Evolutionary conservation across 2,797 vertebrate species (phyloP).

Genomic region (Eulemur mongoz): DNA sequence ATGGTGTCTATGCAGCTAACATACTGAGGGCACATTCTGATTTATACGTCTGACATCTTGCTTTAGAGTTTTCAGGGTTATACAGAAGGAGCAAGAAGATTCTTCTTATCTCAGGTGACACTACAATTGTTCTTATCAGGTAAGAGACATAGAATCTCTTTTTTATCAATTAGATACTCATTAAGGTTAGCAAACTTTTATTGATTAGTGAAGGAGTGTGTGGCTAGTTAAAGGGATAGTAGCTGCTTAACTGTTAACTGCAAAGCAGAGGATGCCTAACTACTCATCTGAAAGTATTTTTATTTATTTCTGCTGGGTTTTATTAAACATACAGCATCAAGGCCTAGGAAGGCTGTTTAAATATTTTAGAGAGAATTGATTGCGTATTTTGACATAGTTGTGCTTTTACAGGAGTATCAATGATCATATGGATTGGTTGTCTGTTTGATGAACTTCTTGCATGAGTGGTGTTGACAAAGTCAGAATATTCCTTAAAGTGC

Average conservation of each 20-base stretch:
- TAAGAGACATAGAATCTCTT: slow-evolving; percentile 14
- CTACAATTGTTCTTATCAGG: slow-evolving; percentile 45
- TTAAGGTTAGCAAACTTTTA: slow-evolving; percentile 50
- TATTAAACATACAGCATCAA: slow-evolving; percentile 5
- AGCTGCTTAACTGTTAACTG: neutral
- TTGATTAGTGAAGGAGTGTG: slow-evolving; percentile 19
- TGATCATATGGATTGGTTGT: slow-evolving; percentile 46
- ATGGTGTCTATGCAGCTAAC: neutral
- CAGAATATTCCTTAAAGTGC: neutral
- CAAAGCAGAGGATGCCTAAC: neutral
- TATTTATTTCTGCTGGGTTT: slow-evolving; percentile 33
- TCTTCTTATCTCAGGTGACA: slow-evolving; percentile 41
- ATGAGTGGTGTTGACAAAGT: slow-evolving; percentile 32
- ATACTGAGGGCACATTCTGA: neutral
- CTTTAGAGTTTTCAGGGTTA: slow-evolving; percentile 8
- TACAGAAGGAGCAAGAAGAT: neutral
- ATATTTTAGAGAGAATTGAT: slow-evolving; percentile 60
- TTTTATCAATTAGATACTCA: slow-evolving; percentile 57
- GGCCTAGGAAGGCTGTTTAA: slow-evolving; percentile 43
- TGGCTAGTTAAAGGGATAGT: neutral
- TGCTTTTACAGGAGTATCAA: slow-evolving; percentile 4
- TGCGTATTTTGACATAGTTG: slow-evolving; percentile 63
- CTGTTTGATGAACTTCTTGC: slow-evolving; percentile 42
- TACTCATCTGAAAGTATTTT: neutral
- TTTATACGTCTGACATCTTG: neutral